Conservation (phyloP, 2,888 invertebrate genomes). For the Lymantria dispar region DNA sequence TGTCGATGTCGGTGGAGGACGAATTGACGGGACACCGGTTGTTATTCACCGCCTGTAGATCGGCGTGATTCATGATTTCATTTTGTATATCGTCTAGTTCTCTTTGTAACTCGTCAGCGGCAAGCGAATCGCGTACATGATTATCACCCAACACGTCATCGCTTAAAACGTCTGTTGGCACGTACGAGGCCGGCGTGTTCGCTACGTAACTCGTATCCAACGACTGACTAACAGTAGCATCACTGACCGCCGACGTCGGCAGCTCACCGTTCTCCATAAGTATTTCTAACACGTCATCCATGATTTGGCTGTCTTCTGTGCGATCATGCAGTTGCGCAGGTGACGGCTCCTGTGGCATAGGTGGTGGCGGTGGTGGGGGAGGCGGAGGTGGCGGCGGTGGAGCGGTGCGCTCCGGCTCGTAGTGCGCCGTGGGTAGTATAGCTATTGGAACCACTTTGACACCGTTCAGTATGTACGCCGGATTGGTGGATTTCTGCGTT, state of each 20-base stretch:
- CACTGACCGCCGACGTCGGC: slow-evolving; percentile 91
- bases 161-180: slow-evolving; percentile 59
- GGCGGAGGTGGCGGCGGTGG: slow-evolving; percentile 61
- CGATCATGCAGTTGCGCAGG: slow-evolving; percentile 46
- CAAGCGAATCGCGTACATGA: slow-evolving; percentile 58
- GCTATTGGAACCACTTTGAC: slow-evolving; percentile 79
- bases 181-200: slow-evolving; percentile 47
- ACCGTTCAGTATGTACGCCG: slow-evolving; percentile 85
- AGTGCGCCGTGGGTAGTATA: slow-evolving; percentile 70
- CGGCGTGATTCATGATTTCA: slow-evolving; percentile 69
- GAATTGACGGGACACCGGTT: slow-evolving; percentile 41
- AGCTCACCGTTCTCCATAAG: slow-evolving; percentile 96
- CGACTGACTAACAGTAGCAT: slow-evolving; percentile 75
- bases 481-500: slow-evolving; percentile 54
- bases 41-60: slow-evolving; percentile 50
- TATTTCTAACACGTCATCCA: slow-evolving; percentile 96
- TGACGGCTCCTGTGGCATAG: slow-evolving; percentile 43
- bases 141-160: slow-evolving; percentile 58
- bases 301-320: slow-evolving; percentile 86
- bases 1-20: slow-evolving; percentile 50
- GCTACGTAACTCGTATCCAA: slow-evolving; percentile 46
- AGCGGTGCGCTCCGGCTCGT: slow-evolving; percentile 59
- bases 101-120: slow-evolving; percentile 67
- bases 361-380: slow-evolving; percentile 55
- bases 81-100: slow-evolving; percentile 73